Evolutionary conservation across 2,113 vertebrate genomes (phyloP).

Genomic region (Amia ocellicauda): DNA sequence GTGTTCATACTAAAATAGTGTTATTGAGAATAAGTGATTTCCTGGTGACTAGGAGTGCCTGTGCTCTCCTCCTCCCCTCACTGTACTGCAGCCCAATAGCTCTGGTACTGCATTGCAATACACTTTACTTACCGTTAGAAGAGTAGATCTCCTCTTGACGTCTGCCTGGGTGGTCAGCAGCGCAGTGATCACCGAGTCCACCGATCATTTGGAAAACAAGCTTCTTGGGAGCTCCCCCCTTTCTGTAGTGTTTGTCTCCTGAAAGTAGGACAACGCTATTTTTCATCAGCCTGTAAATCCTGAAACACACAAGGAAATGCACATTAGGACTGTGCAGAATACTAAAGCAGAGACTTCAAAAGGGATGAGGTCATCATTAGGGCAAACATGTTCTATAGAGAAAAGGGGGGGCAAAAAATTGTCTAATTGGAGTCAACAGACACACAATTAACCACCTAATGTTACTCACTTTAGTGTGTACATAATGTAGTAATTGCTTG

Average conservation of each 20-base stretch:
- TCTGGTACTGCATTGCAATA: no score
- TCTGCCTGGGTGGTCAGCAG: no score
- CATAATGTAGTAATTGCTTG: constrained; percentile 71
- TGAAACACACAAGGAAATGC: constrained; percentile 11
- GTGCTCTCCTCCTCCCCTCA: no score
- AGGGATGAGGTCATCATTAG: constrained; percentile 4
- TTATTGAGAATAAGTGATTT: no score
- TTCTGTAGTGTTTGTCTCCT: constrained; percentile 4
- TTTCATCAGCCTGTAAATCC: constrained; percentile 7
- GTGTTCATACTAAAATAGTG: no score
- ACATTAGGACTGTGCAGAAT: constrained; percentile 21
- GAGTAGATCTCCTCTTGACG: no score
- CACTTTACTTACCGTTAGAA: no score
- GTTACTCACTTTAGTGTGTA: constrained; percentile 57
- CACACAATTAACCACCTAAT: constrained; percentile 5
- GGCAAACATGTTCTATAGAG: constrained; percentile 3
- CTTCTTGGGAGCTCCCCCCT: background rate
- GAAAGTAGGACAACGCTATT: constrained; percentile 20
- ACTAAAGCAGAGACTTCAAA: constrained; percentile 20
- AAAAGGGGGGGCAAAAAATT: constrained; percentile 25
- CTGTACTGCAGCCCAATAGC: no score
- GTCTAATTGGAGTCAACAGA: constrained; percentile 32
- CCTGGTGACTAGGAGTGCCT: no score
- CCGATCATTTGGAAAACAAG: no score
- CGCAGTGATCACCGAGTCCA: no score